Evolutionary conservation across 1,140 invertebrate species (phyloP).

Genomic region (Macrosteles quadrilineatus): DNA sequence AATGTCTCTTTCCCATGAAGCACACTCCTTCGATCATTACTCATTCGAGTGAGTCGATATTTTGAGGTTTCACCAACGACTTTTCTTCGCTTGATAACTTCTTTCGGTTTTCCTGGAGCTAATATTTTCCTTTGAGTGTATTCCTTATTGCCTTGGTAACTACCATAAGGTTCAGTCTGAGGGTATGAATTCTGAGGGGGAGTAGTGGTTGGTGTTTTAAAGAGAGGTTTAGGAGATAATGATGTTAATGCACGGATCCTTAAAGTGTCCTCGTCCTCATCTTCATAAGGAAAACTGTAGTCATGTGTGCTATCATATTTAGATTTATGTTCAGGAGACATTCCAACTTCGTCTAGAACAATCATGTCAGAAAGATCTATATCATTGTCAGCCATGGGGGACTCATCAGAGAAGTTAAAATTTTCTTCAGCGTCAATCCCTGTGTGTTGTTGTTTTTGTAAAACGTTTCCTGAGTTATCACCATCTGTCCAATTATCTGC

Average conservation of each 20-base stretch:
- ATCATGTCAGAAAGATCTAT: conserved; percentile 23
- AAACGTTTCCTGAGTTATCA: too few relatives aligned
- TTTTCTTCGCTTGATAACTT: too few relatives aligned
- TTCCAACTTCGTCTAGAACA: conserved; percentile 17
- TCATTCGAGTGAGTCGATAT: too few relatives aligned
- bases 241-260: not conserved
- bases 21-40: conserved; percentile 17
- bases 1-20: not conserved
- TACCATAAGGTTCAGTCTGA: not conserved
- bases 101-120: too few relatives aligned
- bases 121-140: too few relatives aligned
- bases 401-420: too few relatives aligned
- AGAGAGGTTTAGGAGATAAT: too few relatives aligned
- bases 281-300: not conserved
- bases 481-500: too few relatives aligned
- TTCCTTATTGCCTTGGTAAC: too few relatives aligned
- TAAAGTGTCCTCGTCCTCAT: not conserved
- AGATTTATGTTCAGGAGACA: not conserved
- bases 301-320: not conserved
- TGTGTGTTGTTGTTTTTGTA: too few relatives aligned
- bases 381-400: not conserved
- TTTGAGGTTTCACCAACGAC: too few relatives aligned
- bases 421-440: too few relatives aligned
- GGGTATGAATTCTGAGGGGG: not conserved
- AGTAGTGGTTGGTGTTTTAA: not conserved